These are phyloP conservation scores for Phytoseiulus persimilis DNA, from an alignment of 2,888 invertebrate genomes.

Conservation along the genomic window DNA sequence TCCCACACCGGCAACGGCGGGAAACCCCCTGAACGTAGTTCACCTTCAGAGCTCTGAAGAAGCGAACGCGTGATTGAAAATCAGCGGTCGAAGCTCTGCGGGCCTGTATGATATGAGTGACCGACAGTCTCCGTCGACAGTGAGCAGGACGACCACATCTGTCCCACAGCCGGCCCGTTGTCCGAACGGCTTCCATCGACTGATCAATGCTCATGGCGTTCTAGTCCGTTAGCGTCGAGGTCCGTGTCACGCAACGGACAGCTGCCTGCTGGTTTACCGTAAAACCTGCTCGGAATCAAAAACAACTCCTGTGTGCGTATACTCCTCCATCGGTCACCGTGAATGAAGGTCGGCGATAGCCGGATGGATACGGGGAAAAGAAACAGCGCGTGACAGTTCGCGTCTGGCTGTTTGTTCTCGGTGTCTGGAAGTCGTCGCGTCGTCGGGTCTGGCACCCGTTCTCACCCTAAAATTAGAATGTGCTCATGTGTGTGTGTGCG, in stretches of 20 bases:
- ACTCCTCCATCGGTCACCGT: not conserved
- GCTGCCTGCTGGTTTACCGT: not conserved
- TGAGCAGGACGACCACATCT: not conserved
- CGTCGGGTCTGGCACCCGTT: conserved; percentile 5
- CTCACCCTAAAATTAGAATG: conserved; percentile 5
- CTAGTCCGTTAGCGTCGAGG: not conserved
- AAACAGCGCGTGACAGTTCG: not conserved
- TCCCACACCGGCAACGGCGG: no score
- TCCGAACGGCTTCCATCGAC: not conserved
- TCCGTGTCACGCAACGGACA: not conserved
- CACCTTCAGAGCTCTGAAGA: not conserved
- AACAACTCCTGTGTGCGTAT: not conserved
- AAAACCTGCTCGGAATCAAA: not conserved
- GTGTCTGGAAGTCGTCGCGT: conserved; percentile 5
- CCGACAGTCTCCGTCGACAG: not conserved
- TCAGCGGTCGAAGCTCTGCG: not conserved
- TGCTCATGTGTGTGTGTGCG: not conserved
- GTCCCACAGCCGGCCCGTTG: not conserved
- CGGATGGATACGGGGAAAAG: not conserved
- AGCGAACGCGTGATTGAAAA: not conserved
- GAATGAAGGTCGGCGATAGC: not conserved
- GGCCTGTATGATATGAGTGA: not conserved
- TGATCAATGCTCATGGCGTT: not conserved
- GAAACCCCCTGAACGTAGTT: not conserved
- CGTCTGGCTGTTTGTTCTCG: not conserved